Conservation (phyloP, 2,888 invertebrate genomes). For the Drosophila barbarae region DNA sequence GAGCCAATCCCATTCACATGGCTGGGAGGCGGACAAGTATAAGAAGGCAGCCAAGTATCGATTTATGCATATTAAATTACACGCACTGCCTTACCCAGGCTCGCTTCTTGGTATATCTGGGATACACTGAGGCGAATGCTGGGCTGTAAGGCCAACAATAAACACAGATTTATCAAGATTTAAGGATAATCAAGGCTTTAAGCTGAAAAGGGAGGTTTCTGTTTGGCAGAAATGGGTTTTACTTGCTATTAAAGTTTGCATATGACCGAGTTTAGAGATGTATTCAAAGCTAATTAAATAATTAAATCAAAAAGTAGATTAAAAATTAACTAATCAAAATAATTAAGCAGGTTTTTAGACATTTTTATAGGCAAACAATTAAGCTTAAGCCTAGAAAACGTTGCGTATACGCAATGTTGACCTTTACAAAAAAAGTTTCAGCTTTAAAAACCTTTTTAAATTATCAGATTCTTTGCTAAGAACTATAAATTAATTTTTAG, state of each 20-base stretch:
- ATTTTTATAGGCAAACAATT: too few relatives aligned
- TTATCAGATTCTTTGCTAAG: too few relatives aligned
- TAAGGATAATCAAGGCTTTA: background rate
- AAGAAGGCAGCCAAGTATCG: slow-evolving; percentile 58
- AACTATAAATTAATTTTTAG: background rate
- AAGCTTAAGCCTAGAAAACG: too few relatives aligned
- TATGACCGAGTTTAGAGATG: background rate
- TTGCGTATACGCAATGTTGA: background rate
- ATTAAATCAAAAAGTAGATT: background rate
- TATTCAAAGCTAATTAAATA: background rate
- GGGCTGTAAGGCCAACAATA: background rate
- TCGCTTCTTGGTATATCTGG: slow-evolving; percentile 23
- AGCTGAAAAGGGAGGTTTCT: background rate
- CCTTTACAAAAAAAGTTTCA: background rate
- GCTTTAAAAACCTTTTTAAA: too few relatives aligned
- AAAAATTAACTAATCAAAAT: background rate
- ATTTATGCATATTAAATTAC: slow-evolving; percentile 77
- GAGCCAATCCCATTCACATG: slow-evolving; percentile 32
- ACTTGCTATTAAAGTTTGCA: background rate
- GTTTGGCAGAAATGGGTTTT: background rate
- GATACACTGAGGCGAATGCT: slow-evolving; percentile 8
- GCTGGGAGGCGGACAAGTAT: background rate
- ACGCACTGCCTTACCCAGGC: slow-evolving; percentile 51
- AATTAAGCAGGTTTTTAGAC: background rate
- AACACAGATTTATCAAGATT: background rate